These are phyloP conservation scores for Hirtodrosophila duncani DNA, from an alignment of 2,888 invertebrate species.

Conservation along the genomic window DNA sequence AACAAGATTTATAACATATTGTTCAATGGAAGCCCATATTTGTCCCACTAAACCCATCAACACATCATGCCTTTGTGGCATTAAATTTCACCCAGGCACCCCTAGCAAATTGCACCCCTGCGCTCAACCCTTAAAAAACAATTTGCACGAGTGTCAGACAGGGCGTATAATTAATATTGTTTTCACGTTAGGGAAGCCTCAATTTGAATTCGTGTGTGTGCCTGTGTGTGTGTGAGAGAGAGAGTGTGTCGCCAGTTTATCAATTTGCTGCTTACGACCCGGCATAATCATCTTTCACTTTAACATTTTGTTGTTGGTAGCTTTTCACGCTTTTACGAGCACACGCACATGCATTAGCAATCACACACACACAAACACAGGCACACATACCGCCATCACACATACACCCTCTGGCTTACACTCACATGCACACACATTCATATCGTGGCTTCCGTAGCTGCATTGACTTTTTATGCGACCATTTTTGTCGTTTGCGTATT, in stretches of 20 bases:
- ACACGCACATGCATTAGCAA: slow-evolving; percentile 20
- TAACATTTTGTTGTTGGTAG: slow-evolving; percentile 15
- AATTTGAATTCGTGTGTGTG: slow-evolving; percentile 5
- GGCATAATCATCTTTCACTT: slow-evolving; percentile 27
- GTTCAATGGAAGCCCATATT: too few relatives aligned
- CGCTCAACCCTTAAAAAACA: not conserved
- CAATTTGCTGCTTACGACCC: too few relatives aligned
- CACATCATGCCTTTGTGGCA: too few relatives aligned
- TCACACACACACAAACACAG: slow-evolving; percentile 9
- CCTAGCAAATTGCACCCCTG: not conserved
- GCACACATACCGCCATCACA: not conserved
- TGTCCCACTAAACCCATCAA: too few relatives aligned
- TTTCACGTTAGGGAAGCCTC: slow-evolving; percentile 28
- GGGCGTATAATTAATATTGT: slow-evolving; percentile 59
- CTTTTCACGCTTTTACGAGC: slow-evolving; percentile 19
- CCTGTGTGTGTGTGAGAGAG: slow-evolving; percentile 2
- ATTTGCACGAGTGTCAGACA: slow-evolving; percentile 31
- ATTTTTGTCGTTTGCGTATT: slow-evolving; percentile 14
- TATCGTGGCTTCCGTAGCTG: slow-evolving; percentile 9
- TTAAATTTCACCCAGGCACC: too few relatives aligned
- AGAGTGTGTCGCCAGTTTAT: slow-evolving; percentile 32
- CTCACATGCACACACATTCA: slow-evolving; percentile 6
- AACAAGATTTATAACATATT: too few relatives aligned
- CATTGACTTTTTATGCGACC: slow-evolving; percentile 20
- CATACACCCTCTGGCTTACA: too few relatives aligned